Evolutionary conservation across 2,797 vertebrate genomes (phyloP), one percentile per base, ranked within the genome.

Genomic region (Gobio occitaniae): DNA sequence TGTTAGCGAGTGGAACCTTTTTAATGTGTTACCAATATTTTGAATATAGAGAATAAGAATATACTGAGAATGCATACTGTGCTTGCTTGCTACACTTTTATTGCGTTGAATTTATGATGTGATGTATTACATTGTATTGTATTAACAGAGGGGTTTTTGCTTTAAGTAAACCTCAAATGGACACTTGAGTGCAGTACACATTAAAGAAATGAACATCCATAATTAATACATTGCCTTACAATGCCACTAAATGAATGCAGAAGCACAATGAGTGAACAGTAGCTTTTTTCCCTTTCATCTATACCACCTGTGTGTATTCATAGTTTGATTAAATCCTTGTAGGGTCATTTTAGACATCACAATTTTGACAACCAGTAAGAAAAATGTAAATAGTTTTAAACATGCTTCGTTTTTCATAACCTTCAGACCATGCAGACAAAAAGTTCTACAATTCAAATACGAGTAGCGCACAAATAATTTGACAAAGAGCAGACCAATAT

Each of bases 131-230:
- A 82, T 2, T 61, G 11, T n/a, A 19, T 78, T 41, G 41, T 36
- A 79, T 79, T 59, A 25, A 59, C 17, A 77, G 32, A 59, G 6
- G 71, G 13, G 1, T 52, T 66, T 21, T 66, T 50, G 54, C 9
- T 75, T 83, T 75, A 38, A 52, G 16, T 50, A 52, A 77, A 68
- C 32, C 19, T 17, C 21, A 69, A 77, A 66, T 83, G 61, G 44
- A 50, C 8, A 65, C 8, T 38, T 83, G 4, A 84, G 38, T 69
- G 52, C 48, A 54, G 50, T 68, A 56, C n/a, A 71, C 59, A 83
- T 66, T 41, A 84, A 68, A 29, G 52, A 70, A 54, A 77, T 84
- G 61, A 47, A 78, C 83, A 84, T 59, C n/a, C 75, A 78, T 38
- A 61, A 78, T 41, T 81, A 56, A 81, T n/a, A 21, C 54, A 25